Evolutionary conservation across 2,113 vertebrate genomes (phyloP).

Genomic region (Mormoops blainvillei): DNA sequence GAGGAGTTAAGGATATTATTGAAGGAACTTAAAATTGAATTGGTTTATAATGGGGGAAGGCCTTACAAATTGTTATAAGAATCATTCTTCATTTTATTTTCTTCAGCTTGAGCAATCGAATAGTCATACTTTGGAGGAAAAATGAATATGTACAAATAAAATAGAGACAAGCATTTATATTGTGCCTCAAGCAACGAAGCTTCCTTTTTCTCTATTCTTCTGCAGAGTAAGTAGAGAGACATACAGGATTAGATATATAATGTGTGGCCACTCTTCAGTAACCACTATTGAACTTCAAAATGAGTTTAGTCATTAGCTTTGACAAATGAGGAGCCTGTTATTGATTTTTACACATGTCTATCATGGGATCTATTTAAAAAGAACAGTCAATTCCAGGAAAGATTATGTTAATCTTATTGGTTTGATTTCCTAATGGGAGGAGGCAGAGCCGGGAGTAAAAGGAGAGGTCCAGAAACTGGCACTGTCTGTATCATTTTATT

Average conservation of each 20-base stretch:
- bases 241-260: slow-evolving; percentile 43
- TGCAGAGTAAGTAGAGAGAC: slow-evolving; percentile 20
- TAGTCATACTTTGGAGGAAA: background rate
- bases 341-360: slow-evolving; percentile 72
- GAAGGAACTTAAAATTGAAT: background rate
- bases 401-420: slow-evolving; percentile 70
- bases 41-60: background rate
- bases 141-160: background rate
- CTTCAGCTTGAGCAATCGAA: background rate
- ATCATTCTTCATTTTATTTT: background rate
- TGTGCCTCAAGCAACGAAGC: background rate
- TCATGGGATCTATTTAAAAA: slow-evolving; percentile 71
- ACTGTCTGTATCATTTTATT: slow-evolving; percentile 52
- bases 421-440: slow-evolving; percentile 62
- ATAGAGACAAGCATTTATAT: background rate
- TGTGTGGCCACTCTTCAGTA: slow-evolving; percentile 66
- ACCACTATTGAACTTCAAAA: slow-evolving; percentile 73
- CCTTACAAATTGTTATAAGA: background rate
- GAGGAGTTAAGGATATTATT: slow-evolving; percentile 39
- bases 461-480: background rate
- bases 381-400: slow-evolving; percentile 65
- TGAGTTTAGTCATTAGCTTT: slow-evolving; percentile 73
- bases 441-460: slow-evolving; percentile 24
- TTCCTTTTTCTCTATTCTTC: background rate
- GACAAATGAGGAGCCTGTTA: slow-evolving; percentile 68